phyloP scores from a whole-genome alignment of 2,113 vertebrate genomes.

The Zosterops hypoxanthus region DNA sequence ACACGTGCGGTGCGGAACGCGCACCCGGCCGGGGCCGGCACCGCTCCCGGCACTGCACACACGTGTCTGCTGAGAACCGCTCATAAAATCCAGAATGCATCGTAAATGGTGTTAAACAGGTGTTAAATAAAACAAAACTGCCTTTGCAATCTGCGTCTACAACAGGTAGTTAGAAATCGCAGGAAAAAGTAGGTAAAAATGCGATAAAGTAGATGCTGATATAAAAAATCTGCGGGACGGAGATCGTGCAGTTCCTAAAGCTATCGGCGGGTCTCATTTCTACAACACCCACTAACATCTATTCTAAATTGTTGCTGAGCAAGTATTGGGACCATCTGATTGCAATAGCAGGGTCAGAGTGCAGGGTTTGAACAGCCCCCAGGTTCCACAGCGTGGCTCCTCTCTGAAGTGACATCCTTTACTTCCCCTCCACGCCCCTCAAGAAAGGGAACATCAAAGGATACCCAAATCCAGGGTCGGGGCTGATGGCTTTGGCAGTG shows the following conservation, averaged over 20 bases:
- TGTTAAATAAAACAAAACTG: not conserved
- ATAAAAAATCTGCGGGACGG: not conserved
- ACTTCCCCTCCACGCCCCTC: not conserved
- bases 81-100: fast-evolving
- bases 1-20: not conserved
- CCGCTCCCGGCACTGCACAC: not conserved
- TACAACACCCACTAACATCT: not conserved
- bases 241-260: not conserved
- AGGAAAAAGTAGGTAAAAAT: not conserved
- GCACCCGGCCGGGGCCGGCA: not conserved
- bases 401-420: not conserved
- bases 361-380: not conserved
- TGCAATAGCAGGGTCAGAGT: not conserved
- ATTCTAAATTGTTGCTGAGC: not conserved
- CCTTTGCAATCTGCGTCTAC: not conserved
- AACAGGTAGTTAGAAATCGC: not conserved
- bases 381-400: not conserved
- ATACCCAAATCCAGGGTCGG: not conserved
- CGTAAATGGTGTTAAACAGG: not conserved
- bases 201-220: not conserved
- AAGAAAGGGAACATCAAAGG: not conserved
- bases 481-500: not conserved
- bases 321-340: not conserved
- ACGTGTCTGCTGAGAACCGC: not conserved
- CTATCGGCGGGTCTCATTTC: not conserved